Base-by-base conservation (phyloP, 2,113 vertebrate species). In the Salminus brasiliensis region DNA sequence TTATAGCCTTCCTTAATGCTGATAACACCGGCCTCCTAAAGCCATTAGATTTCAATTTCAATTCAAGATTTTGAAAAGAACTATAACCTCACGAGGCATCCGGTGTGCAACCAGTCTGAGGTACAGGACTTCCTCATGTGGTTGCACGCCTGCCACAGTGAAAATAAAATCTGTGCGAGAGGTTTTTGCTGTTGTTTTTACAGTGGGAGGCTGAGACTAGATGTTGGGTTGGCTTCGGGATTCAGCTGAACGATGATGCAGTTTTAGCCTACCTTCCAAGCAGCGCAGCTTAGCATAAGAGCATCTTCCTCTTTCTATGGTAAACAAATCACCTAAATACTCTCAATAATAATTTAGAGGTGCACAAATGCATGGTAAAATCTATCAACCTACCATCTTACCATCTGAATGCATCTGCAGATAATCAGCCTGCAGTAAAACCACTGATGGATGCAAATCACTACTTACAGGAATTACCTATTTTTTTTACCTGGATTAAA, bases 121-220 rank as follows among this genome's bases (percentile, higher is more conserved):
- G 71, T 36, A 27, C 62, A 77, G 62, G 10, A 53, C 70, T 77
- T 84, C 69, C 62, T 39, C 34, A 45, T 78, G 78, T 74, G 78
- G 82, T 84, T 55, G 39, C 69, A 39, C 55, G 45, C 34, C 23
- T 39, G 71, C 71, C 78, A 72, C 49, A 74, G 34, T 1, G 36
- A 69, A 81, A 66, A 77, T 67, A 49, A 69, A 74, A 71, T 72
- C 47, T 76, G 39, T 30, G 34, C n/a, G 66, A 49, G 59, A 41
- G 0, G 21, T 32, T 52, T 66, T 45, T 52, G 43, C 53, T 52
- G 30, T 62, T 57, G 67, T 43, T 2, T 41, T 9, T 32, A 39
- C 30, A 27, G 25, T n/a, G 27, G 9, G n/a, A 36, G 27, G 49
- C 18, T 6, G 8, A 36, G n/a, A 62, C 23, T 8, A 25, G 23